Evolutionary conservation across 2,888 invertebrate genomes (phyloP), one percentile per base, ranked within the genome.

Genomic region (Odontocerum albicorne): DNA sequence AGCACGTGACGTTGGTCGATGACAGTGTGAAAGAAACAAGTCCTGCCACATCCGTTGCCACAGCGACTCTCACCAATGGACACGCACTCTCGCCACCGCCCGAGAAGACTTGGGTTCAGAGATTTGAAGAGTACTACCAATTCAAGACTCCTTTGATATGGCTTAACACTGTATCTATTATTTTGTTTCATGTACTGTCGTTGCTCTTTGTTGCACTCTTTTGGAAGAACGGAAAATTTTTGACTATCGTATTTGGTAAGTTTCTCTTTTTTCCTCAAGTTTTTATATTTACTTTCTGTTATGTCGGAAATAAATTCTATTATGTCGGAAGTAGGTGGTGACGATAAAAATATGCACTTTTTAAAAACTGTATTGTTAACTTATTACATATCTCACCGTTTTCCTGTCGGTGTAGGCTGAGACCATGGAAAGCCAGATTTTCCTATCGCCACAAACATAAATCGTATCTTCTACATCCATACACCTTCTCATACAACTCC

Each of bases 171-270:
- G 72, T 84, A 55, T 69, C 71, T 19, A 81, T 88, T 36, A 67
- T 69, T 1, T 6, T 75, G 7, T 69, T 83, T 22, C 85, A 85
- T 62, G 10, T 81, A n/a, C n/a, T n/a, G n/a, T n/a, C n/a, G n/a
- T n/a, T n/a, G n/a, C n/a, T n/a, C n/a, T n/a, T n/a, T n/a, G n/a
- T 80, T 3, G 0, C 70, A 3, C 64, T 66, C n/a, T 71, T 63
- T 10, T 53, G 46, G 55, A 52, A 62, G 3, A 55, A 67, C 35
- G 64, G 77, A 59, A 63, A 72, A 57, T 49, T 79, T 59, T 70
- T 72, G 61, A 79, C 84, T 1, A 64, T 75, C 27, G 6, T 80
- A n/a, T 86, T 80, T 66, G 75, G 87, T 87, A 70, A 83, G 85
- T 79, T 65, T 20, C 8, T 13, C 12, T n/a, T 20, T 4, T 22